Evolutionary conservation across 2,797 vertebrate genomes (phyloP).

Genomic region (Megalops cyprinoides): DNA sequence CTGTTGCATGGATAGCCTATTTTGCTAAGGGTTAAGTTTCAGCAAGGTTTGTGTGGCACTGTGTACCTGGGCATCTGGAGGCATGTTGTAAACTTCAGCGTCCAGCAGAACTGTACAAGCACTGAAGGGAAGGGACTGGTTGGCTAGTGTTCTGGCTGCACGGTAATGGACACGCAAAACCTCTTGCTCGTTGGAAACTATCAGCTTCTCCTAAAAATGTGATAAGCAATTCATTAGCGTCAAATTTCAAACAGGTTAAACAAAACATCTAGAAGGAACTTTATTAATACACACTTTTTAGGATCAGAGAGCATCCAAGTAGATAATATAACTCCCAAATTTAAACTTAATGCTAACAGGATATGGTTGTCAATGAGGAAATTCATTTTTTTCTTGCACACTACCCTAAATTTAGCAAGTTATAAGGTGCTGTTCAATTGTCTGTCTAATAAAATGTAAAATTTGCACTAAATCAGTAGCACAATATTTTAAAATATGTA

Average conservation of each 20-base stretch:
- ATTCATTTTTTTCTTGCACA: too few species aligned
- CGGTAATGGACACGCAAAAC: conserved; percentile 95
- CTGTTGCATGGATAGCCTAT: not conserved
- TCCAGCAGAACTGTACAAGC: conserved; percentile 96
- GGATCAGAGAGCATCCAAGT: too few species aligned
- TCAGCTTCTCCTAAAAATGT: conserved; percentile 88
- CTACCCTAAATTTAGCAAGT: too few species aligned
- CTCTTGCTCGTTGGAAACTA: conserved; percentile 97
- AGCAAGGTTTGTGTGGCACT: not conserved
- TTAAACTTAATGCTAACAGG: not conserved
- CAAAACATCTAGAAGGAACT: too few species aligned
- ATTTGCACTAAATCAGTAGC: not conserved
- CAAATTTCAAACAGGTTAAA: too few species aligned
- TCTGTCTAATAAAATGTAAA: not conserved
- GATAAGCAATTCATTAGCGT: conserved; percentile 10
- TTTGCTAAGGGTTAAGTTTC: not conserved
- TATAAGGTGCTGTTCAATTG: too few species aligned
- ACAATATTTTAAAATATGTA: not conserved
- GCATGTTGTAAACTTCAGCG: conserved; percentile 97
- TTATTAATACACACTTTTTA: too few species aligned
- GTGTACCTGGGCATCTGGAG: conserved; percentile 90
- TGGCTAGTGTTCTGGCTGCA: conserved; percentile 94
- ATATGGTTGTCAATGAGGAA: too few species aligned
- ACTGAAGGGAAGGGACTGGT: conserved; percentile 97
- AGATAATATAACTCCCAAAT: not conserved